Base-by-base conservation (phyloP, 2,797 vertebrate species). In the Sparidentex hasta region DNA sequence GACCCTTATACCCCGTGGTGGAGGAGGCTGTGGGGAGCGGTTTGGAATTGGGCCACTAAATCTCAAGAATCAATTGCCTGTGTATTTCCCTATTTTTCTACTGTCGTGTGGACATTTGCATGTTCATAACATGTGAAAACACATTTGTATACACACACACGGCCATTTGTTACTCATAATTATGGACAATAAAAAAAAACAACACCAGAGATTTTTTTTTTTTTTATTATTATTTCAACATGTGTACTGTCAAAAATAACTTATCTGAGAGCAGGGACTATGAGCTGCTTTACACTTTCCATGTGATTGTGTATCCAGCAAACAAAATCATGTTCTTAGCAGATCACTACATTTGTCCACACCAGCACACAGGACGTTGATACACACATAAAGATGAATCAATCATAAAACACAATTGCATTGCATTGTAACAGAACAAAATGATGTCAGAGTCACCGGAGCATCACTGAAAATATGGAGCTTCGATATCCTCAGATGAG, bases 161-260 rank as follows among this genome's bases (percentile, higher is more conserved):
- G 8, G 17, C 17, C n/a, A 59, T 38, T 63, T 12, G 5, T 20
- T 38, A 52, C 66, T 46, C 12, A 69, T 44, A 27, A 38, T 23
- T 71, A 76, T 76, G 54, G 13, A 61, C 38, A 46, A 51, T 43
- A 66, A 57, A 71, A 64, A 54, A 71, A 29, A 74, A 71, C 50
- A 65, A 59, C 56, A 46, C 48, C 2, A 11, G 9, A 44, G 11
- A 57, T 2, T 61, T 61, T 68, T 61, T 33, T 47, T 25, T n/a
- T n/a, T n/a, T n/a, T n/a, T n/a, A n/a, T n/a, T n/a, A n/a, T n/a
- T 2, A 55, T 71, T 65, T 25, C 12, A 41, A 78, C 44, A 50
- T 0, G 73, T 78, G 71, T 67, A 52, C 20, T 55, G 23, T 67
- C 8, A 55, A 81, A 80, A 67, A 76, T 55, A 75, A 57, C 14